phyloP scores from a whole-genome alignment of 1,140 invertebrate genomes.

The Campoletis sonorensis region DNA sequence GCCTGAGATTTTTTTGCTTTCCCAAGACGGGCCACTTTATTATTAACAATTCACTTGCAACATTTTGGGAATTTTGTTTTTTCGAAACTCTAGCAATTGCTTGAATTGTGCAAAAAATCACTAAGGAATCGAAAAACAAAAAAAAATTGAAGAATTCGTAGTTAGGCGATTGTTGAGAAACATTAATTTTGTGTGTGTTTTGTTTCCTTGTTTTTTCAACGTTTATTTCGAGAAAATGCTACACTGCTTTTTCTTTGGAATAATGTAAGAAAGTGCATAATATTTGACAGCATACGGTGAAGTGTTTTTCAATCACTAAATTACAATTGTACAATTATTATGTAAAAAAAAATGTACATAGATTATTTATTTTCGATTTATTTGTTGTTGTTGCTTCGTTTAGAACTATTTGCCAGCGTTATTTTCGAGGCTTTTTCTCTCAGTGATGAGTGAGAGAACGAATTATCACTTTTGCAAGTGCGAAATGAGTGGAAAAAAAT shows the following conservation, averaged over 20 bases:
- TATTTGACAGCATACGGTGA: constrained; percentile 59
- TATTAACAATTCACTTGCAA: not conserved
- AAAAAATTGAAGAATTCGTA: not conserved
- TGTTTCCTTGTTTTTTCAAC: constrained; percentile 42
- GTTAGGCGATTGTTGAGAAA: not conserved
- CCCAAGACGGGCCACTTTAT: too few relatives aligned
- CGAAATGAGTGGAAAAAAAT: too few relatives aligned
- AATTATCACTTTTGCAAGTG: too few relatives aligned
- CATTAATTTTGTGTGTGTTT: constrained; percentile 29
- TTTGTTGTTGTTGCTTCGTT: constrained; percentile 10
- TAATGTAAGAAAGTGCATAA: constrained; percentile 67
- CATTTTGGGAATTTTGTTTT: not conserved
- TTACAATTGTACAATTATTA: constrained; percentile 66
- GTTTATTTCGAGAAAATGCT: constrained; percentile 66
- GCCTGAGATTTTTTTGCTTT: too few relatives aligned
- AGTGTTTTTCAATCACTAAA: constrained; percentile 61
- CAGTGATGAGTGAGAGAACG: too few relatives aligned
- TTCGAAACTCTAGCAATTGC: too few relatives aligned
- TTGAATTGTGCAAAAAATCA: too few relatives aligned
- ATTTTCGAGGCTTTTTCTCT: too few relatives aligned
- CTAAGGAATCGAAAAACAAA: not conserved
- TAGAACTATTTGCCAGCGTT: too few relatives aligned
- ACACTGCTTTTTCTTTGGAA: constrained; percentile 68
- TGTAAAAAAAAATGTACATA: constrained; percentile 68
- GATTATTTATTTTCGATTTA: constrained; percentile 29